A percentile compares a stretch with the other conserved stretches of the same genome.
phyloP scores from a whole-genome alignment of 92 coral and sea anemone species.

The Paragorgia papillata region DNA sequence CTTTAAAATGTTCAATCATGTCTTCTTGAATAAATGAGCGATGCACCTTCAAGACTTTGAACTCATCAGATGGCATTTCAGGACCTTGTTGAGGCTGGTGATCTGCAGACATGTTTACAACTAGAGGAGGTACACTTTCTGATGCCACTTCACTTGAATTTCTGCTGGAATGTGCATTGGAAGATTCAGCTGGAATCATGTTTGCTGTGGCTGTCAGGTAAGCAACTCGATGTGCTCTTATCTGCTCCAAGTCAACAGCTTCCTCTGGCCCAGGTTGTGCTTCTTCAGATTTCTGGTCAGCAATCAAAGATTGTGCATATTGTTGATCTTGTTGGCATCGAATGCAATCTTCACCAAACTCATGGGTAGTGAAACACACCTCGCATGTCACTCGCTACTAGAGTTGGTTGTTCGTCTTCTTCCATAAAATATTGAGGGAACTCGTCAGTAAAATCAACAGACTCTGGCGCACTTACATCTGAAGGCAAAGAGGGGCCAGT shows the following conservation, averaged over 20 bases:
- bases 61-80: conserved; percentile 6
- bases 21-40: conserved; percentile 43
- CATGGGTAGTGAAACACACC: conserved; percentile 27
- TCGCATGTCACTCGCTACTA: conserved; percentile 36
- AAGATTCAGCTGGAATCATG: not conserved
- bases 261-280: not conserved
- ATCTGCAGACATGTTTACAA: conserved; percentile 6
- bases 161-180: not conserved
- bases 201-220: conserved; percentile 17
- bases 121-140: not conserved
- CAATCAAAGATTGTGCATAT: conserved; percentile 25
- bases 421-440: not conserved
- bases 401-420: not conserved
- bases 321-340: conserved; percentile 33
- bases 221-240: conserved; percentile 26
- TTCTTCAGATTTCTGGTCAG: conserved; percentile 12
- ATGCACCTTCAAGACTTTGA: conserved; percentile 40
- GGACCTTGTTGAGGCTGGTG: conserved; percentile 9
- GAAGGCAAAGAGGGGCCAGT: not conserved
- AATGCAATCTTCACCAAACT: conserved; percentile 35
- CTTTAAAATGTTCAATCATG: conserved; percentile 54
- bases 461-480: not conserved
- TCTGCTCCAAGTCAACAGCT: conserved; percentile 20
- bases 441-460: not conserved
- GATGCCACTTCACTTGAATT: too few species aligned